Evolutionary conservation across 2,113 vertebrate genomes (phyloP), one percentile per base, ranked within the genome.

Genomic region (Corvus cornix): DNA sequence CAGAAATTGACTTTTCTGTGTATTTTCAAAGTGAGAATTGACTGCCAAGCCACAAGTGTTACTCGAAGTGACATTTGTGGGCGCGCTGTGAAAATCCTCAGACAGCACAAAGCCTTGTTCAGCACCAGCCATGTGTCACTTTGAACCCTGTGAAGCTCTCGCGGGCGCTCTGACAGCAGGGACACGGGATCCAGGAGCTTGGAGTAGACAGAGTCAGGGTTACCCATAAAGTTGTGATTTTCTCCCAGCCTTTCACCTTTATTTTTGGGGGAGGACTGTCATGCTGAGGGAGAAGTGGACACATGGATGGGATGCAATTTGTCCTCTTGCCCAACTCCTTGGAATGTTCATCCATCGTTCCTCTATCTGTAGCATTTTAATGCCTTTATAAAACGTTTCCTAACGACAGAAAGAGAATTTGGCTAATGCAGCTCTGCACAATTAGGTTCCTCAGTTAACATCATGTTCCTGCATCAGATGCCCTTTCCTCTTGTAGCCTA

Each of bases 391-490:
- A 96, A 96, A 94, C 2, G 56, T 87, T 96, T 95, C 95, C 79
- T 97, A 96, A 97, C 0, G 73, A 91, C 90, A 89, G 84, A 66
- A 89, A 84, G 94, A 94, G 96, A 87, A 97, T 97, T 97, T 95
- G 90, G 92, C 89, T 96, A 95, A 97, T 72, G 95, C 93, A 94
- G 94, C 79, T 86, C 94, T 67, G 78, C 55, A 26, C 95, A 94
- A 94, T 97, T 97, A 97, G 81, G 64, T 88, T 91, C 62, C 84
- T 91, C 92, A 78, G 95, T 95, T 96, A 97, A 95, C 93, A 92
- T 92, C 88, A 5, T 90, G 92, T 94, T 95, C 86, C 90, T 96
- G 93, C 76, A 43, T 96, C 84, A 75, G 89, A 83, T 94, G 89
- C 84, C 91, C 92, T 97, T 94, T 91, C 92, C 83, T 95, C 93